Evolutionary conservation across 2,113 vertebrate species (phyloP).

Genomic region (Axis porcinus): DNA sequence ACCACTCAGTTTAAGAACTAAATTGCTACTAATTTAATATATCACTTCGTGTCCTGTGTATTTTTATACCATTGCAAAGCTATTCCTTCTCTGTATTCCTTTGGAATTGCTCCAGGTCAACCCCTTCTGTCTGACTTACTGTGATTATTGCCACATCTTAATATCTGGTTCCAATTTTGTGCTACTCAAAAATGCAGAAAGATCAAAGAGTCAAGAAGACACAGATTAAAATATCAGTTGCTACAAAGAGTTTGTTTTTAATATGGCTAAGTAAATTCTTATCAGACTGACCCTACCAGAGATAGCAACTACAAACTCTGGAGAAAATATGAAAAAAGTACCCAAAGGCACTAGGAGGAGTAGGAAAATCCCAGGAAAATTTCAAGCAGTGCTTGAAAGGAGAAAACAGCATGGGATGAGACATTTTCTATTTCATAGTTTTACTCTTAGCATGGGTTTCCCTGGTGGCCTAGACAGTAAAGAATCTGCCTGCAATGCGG

Average conservation of each 20-base stretch:
- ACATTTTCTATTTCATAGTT: not conserved
- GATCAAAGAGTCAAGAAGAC: not conserved
- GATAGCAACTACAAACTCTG: not conserved
- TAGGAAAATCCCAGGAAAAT: not conserved
- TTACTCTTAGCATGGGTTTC: not conserved
- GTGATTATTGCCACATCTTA: not conserved
- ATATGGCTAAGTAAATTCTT: not conserved
- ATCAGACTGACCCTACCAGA: not conserved
- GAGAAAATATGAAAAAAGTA: not conserved
- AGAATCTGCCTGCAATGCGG: not conserved
- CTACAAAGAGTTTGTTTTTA: not conserved
- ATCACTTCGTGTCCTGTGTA: not conserved
- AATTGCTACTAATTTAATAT: not conserved
- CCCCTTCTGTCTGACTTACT: not conserved
- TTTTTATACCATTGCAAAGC: not conserved
- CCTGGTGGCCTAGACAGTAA: not conserved
- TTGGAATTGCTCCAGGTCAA: not conserved
- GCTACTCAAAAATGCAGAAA: not conserved
- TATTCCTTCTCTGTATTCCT: not conserved
- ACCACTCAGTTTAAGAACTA: not conserved
- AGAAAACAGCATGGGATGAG: no score
- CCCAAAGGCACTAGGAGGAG: no score
- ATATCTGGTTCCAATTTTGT: slow-evolving; percentile 9
- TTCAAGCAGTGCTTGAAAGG: not conserved
- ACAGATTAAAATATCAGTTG: not conserved